Evolutionary conservation across 2,888 invertebrate genomes (phyloP).

Genomic region (Latheticus oryzae): DNA sequence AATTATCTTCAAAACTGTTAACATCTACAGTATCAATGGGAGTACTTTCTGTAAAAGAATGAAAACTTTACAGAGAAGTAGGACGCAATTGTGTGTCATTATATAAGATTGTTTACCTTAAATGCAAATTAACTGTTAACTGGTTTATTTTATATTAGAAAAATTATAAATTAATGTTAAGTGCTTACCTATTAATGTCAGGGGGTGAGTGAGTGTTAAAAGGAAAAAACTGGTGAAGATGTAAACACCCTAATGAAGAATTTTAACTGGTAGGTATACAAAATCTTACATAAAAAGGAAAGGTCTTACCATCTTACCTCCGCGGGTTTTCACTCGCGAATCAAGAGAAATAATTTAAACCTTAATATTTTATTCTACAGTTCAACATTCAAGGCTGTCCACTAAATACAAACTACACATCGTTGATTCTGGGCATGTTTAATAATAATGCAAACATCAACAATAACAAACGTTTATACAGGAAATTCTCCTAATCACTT

Average conservation of each 20-base stretch:
- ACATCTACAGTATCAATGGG: slow-evolving; percentile 30
- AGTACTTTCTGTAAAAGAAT: slow-evolving; percentile 41
- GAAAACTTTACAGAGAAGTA: slow-evolving; percentile 5
- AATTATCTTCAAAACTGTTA: slow-evolving; percentile 50
- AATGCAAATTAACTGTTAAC: too few relatives aligned
- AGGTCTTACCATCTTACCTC: slow-evolving; percentile 36
- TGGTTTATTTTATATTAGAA: too few relatives aligned
- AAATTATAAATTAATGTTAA: too few relatives aligned
- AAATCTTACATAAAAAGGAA: slow-evolving; percentile 7
- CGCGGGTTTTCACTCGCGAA: slow-evolving; percentile 27
- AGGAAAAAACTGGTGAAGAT: too few relatives aligned
- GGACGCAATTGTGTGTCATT: too few relatives aligned
- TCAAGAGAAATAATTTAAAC: slow-evolving; percentile 23
- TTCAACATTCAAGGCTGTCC: slow-evolving; percentile 55
- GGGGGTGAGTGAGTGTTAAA: neutral
- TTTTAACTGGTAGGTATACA: neutral
- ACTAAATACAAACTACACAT: slow-evolving; percentile 53
- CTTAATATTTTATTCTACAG: slow-evolving; percentile 43
- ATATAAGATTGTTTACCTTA: neutral
- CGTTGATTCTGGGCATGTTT: slow-evolving; percentile 47
- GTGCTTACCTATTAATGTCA: neutral
- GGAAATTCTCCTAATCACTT: slow-evolving; percentile 38
- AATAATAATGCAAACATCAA: slow-evolving; percentile 40
- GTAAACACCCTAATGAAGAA: too few relatives aligned
- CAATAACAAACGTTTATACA: slow-evolving; percentile 39